Evolutionary conservation across 2,797 vertebrate species (phyloP).

Genomic region (Oryzias dopingdopingensis): DNA sequence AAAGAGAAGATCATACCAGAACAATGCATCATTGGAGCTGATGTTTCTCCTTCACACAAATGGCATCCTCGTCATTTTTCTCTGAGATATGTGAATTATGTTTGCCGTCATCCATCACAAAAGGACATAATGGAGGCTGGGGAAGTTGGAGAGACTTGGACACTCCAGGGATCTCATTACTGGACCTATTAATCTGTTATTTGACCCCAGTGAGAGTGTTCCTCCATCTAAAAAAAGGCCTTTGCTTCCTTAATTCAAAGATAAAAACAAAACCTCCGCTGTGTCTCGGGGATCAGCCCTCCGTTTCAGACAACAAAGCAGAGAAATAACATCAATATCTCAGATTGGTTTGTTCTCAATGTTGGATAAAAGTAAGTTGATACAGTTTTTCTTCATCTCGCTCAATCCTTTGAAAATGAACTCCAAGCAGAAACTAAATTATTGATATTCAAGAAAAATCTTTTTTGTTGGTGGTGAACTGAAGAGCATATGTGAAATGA

Average conservation of each 20-base stretch:
- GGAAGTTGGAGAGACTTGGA: slow-evolving; percentile 66
- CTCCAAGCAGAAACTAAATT: slow-evolving; percentile 67
- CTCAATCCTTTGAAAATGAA: slow-evolving; percentile 67
- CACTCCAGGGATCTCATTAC: slow-evolving; percentile 83
- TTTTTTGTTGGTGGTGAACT: slow-evolving; percentile 43
- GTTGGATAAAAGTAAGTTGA: slow-evolving; percentile 61
- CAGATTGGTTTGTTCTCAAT: slow-evolving; percentile 64
- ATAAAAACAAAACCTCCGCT: slow-evolving; percentile 72
- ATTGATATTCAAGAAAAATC: slow-evolving; percentile 68
- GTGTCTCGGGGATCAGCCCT: slow-evolving; percentile 60
- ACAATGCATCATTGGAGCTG: slow-evolving; percentile 68
- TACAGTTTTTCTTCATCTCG: slow-evolving; percentile 56
- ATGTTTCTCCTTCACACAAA: slow-evolving; percentile 77
- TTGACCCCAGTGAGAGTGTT: slow-evolving; percentile 78
- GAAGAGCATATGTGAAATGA: slow-evolving; percentile 48
- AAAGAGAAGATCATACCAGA: slow-evolving; percentile 67
- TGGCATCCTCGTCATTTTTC: slow-evolving; percentile 74
- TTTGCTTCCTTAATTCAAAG: slow-evolving; percentile 70
- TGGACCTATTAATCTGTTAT: slow-evolving; percentile 83
- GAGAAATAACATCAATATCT: slow-evolving; percentile 59
- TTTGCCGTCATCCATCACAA: slow-evolving; percentile 75
- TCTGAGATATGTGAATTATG: slow-evolving; percentile 76
- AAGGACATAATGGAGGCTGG: slow-evolving; percentile 66
- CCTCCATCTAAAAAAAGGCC: slow-evolving; percentile 71
- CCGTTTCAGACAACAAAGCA: slow-evolving; percentile 71